Evolutionary conservation across 2,888 invertebrate species (phyloP).

Genomic region (Drosophila peninsularis): DNA sequence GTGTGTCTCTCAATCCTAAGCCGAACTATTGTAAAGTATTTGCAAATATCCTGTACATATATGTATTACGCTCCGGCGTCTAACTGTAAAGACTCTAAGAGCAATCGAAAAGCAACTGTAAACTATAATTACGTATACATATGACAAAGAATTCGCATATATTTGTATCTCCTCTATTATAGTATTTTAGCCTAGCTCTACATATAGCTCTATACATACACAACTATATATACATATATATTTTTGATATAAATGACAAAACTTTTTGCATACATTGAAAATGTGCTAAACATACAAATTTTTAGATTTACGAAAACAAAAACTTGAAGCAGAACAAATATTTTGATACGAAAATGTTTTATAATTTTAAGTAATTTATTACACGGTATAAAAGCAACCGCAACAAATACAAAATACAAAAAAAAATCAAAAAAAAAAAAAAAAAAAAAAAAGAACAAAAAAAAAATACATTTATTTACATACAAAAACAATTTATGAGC

Average conservation of each 20-base stretch:
- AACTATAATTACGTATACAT: constrained; percentile 35
- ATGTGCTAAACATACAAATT: constrained; percentile 54
- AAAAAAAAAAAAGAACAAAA: constrained; percentile 16
- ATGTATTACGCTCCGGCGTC: constrained; percentile 57
- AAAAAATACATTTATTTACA: constrained; percentile 64
- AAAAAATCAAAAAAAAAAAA: constrained; percentile 27
- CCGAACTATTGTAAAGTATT: constrained; percentile 68
- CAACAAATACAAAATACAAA: constrained; percentile 38
- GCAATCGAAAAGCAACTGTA: constrained; percentile 30
- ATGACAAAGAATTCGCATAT: constrained; percentile 40
- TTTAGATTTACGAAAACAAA: constrained; percentile 13
- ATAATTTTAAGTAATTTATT: constrained; percentile 82
- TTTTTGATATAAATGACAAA: constrained; percentile 63
- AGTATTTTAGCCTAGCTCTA: constrained; percentile 65
- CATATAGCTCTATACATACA: constrained; percentile 19
- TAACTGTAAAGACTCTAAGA: constrained; percentile 69
- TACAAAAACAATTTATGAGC: constrained; percentile 14
- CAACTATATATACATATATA: constrained; percentile 39
- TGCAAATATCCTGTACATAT: constrained; percentile 68
- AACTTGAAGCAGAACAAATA: constrained; percentile 35
- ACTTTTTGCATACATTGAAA: constrained; percentile 69
- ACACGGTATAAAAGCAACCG: constrained; percentile 46
- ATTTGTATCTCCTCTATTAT: constrained; percentile 61
- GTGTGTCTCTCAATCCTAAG: constrained; percentile 61
- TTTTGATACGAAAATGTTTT: constrained; percentile 81